phyloP scores from a whole-genome alignment of 2,797 vertebrate genomes.

The Sebastiscus tertius region DNA sequence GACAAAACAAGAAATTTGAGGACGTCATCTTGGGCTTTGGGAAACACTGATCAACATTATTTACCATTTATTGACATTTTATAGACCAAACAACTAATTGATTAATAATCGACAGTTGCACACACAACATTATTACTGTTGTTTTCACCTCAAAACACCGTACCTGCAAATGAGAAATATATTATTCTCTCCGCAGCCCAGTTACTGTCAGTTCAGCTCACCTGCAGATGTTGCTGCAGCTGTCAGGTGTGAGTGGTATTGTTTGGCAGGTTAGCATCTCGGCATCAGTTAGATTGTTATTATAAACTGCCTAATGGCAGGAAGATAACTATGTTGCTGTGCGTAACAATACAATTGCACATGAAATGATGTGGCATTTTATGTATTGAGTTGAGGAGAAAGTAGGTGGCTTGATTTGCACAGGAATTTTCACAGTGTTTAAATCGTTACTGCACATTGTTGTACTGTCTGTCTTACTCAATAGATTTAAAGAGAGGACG shows the following conservation, averaged over 20 bases:
- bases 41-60: no score
- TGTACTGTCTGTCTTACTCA: neutral
- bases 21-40: no score
- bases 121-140: neutral
- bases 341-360: neutral
- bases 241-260: neutral
- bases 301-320: neutral
- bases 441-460: neutral
- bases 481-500: neutral
- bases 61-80: no score
- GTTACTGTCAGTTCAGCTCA: neutral
- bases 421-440: neutral
- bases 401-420: neutral
- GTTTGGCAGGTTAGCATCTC: neutral
- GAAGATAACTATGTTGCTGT: neutral
- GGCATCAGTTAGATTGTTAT: neutral
- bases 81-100: no score
- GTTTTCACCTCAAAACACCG: neutral
- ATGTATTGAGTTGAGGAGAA: neutral
- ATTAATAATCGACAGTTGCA: no score
- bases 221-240: neutral
- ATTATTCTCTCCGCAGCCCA: neutral
- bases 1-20: no score
- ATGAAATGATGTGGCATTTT: neutral
- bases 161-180: neutral